A percentile compares a stretch with the other conserved stretches of the same genome.
These are phyloP conservation scores for Drosophila elegans DNA, from an alignment of 1,140 invertebrate species.

Conservation along the genomic window DNA sequence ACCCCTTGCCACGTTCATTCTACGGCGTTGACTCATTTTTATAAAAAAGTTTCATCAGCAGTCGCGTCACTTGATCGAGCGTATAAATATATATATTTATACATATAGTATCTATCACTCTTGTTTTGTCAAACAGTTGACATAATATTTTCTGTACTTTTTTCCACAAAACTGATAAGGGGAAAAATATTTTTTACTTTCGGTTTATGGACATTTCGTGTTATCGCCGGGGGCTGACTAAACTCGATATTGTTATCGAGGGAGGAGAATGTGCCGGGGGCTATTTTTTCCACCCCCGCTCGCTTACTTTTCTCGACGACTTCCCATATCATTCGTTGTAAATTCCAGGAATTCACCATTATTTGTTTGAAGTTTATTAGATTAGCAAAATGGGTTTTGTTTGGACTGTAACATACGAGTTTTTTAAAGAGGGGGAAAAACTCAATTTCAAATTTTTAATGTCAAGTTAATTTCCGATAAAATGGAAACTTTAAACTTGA, in stretches of 20 bases:
- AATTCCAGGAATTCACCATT: conserved; percentile 30
- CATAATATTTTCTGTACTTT: conserved; percentile 60
- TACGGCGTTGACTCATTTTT: conserved; percentile 38
- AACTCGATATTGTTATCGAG: conserved; percentile 54
- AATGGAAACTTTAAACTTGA: conserved; percentile 31
- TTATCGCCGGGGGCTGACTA: conserved; percentile 41
- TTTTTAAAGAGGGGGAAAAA: conserved; percentile 15
- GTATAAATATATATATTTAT: not conserved
- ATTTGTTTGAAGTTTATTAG: conserved; percentile 26
- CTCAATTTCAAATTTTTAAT: conserved; percentile 5
- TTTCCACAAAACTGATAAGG: conserved; percentile 56
- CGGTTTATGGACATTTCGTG: conserved; percentile 24
- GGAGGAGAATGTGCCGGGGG: conserved; percentile 7
- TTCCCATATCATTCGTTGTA: conserved; percentile 3
- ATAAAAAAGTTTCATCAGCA: conserved; percentile 34
- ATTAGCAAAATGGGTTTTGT: conserved; percentile 15
- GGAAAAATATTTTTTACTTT: conserved; percentile 21
- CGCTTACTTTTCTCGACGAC: not conserved
- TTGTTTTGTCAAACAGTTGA: conserved; percentile 63
- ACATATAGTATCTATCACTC: conserved; percentile 28
- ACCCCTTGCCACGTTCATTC: conserved; percentile 3
- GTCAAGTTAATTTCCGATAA: conserved; percentile 8
- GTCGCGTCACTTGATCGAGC: conserved; percentile 46
- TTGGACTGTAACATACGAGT: not conserved
- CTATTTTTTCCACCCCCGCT: not conserved